Conservation (phyloP, 2,113 vertebrate species). For the Phrynocephalus versicolor region DNA sequence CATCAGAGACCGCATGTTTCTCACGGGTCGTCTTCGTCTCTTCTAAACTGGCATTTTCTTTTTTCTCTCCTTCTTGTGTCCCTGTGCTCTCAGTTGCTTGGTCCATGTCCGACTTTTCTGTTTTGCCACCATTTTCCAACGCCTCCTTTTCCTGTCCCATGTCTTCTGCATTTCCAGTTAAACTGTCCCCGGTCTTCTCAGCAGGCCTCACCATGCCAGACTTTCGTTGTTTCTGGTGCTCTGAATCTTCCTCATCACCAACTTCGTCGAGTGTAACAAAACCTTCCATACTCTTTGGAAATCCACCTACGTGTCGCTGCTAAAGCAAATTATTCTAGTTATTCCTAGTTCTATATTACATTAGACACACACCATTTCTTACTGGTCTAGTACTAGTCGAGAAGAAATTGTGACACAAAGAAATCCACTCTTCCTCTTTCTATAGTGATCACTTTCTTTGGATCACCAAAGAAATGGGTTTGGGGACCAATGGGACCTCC, state of each 20-base stretch:
- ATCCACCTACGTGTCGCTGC: slow-evolving; percentile 76
- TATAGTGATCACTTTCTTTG: too few species aligned
- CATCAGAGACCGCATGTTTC: slow-evolving; percentile 71
- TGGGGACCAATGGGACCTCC: not conserved
- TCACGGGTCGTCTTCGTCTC: slow-evolving; percentile 68
- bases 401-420: not conserved
- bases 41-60: slow-evolving; percentile 65
- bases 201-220: slow-evolving; percentile 59
- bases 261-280: slow-evolving; percentile 94
- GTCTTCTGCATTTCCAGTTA: slow-evolving; percentile 77
- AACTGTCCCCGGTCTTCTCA: slow-evolving; percentile 68
- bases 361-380: not conserved
- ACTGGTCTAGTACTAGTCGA: not conserved
- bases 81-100: slow-evolving; percentile 50
- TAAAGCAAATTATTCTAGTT: slow-evolving; percentile 51
- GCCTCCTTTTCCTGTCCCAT: slow-evolving; percentile 75
- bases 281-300: slow-evolving; percentile 90
- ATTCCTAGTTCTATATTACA: slow-evolving; percentile 18
- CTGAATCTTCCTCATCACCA: slow-evolving; percentile 85
- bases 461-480: not conserved
- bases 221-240: slow-evolving; percentile 73
- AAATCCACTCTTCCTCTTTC: not conserved
- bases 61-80: slow-evolving; percentile 61
- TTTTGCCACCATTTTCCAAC: slow-evolving; percentile 78
- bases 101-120: slow-evolving; percentile 68